Evolutionary conservation across 1,140 invertebrate genomes (phyloP).

Genomic region (Formica exsecta): DNA sequence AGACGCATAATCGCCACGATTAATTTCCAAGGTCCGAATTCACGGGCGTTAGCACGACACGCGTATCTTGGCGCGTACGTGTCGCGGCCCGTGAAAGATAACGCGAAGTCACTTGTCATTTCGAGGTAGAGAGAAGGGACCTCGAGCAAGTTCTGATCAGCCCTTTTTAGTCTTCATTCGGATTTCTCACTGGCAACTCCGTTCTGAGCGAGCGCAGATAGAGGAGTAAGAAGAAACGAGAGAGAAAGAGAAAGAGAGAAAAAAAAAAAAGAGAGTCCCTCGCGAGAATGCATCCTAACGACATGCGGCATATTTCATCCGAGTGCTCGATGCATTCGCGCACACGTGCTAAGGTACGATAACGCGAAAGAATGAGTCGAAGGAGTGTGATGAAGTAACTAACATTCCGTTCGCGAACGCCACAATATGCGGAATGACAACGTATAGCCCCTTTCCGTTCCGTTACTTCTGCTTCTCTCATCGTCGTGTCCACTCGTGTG

Average conservation of each 20-base stretch:
- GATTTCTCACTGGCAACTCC: constrained; percentile 35
- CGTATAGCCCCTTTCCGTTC: constrained; percentile 44
- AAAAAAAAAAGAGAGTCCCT: background rate
- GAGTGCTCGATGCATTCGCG: constrained; percentile 52
- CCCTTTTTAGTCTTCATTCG: constrained; percentile 61
- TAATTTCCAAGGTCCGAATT: constrained; percentile 40
- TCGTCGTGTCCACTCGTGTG: constrained; percentile 5
- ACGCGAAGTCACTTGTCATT: constrained; percentile 61
- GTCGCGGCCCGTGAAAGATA: constrained; percentile 58
- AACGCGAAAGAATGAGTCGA: constrained; percentile 31
- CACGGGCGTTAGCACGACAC: constrained; percentile 13
- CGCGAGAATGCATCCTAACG: constrained; percentile 42
- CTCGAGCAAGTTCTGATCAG: constrained; percentile 59
- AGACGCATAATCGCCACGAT: constrained; percentile 43
- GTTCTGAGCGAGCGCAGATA: constrained; percentile 10
- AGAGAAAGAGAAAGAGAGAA: background rate
- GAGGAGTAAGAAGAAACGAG: background rate
- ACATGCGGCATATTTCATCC: constrained; percentile 53
- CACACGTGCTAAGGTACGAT: constrained; percentile 36
- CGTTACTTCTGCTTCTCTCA: constrained; percentile 10
- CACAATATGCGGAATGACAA: constrained; percentile 50
- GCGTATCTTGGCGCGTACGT: constrained; percentile 49
- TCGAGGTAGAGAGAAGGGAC: constrained; percentile 24
- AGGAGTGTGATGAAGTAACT: constrained; percentile 56
- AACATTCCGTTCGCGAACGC: constrained; percentile 51